Evolutionary conservation across 2,888 invertebrate genomes (phyloP), one percentile per base, ranked within the genome.

Genomic region (Helicoverpa assulta): DNA sequence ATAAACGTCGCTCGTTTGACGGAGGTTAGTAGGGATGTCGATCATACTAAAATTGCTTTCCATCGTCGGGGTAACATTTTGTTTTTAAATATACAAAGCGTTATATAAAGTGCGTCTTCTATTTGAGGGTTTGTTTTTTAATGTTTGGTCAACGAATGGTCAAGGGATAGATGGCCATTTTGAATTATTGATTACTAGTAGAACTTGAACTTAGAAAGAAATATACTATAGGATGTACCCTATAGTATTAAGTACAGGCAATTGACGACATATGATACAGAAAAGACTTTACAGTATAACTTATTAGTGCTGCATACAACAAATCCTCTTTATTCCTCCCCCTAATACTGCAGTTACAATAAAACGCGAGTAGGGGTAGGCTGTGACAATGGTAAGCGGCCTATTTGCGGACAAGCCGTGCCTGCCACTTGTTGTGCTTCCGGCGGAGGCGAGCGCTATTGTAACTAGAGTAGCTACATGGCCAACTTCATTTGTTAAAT

Each of bases 371-470:
- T 76, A 74, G 78, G 60, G 59, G 65, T 72, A 73, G 73, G 64
- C 65, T 80, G 70, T 70, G 78, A 88, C 91, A 92, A 93, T 92
- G 85, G 92, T 86, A 84, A 85, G 87, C 91, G 91, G 93, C 93
- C 94, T 94, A 94, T 94, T 93, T 93, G 93, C 87, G 91, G 92
- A 79, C 86, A 88, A 85, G 85, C 87, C 86, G 86, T 86, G 86
- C 90, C 92, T 86, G 90, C 92, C 94, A 94, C 94, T 94, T 94
- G 94, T 94, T 93, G 93, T 94, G 84, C 86, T 91, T 93, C 93
- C 93, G 91, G 88, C 69, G 83, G 81, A 83, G 82, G 76, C 82
- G 77, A 81, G 82, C 81, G 77, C 81, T 84, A 88, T 91, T 91
- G 91, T 91, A 65, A 66, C 78, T 67, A 84, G 85, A 86, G 80